Evolutionary conservation across 1,140 invertebrate species (phyloP), one percentile per base, ranked within the genome.

Genomic region (Chrysoperla carnea): DNA sequence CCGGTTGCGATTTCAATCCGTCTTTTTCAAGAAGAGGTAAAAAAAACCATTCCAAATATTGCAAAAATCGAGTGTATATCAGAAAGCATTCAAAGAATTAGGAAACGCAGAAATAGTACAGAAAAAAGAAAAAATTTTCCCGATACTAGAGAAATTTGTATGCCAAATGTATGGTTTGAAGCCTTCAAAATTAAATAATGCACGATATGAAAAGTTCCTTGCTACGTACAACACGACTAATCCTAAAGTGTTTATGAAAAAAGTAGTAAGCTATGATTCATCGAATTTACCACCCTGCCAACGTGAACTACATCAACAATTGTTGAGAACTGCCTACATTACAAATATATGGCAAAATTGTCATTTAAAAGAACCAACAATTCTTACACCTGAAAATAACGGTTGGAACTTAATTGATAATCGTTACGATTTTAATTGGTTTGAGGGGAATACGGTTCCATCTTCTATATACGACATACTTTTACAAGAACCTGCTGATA

Each of bases 111-210:
- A 33, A 35, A 27, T 36, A 44, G 40, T 44, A 44, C 8, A 40
- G 31, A 40, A 29, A 31, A 40, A 40, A 40, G 33, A 40, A 36
- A 23, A 47, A 8, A 40, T 44, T 44, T 42, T 41, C 40, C 37
- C 46, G 31, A 47, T 44, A 47, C 46, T 47, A 12, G 42, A 47
- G 23, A 47, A 47, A 13, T 47, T 47, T 44, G 46, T 47, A 13
- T 47, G 46, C 38, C 59, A 61, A 60, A 60, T 53, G 61, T 63
- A 63, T 59, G 61, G 60, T 59, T 60, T 61, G 59, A 56, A 61
- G 58, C 44, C 37, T 45, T 14, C 23, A 35, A 47, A 45, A 29
- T 40, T 51, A 44, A 51, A 50, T 48, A 37, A 52, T 39, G 48
- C 42, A 40, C 44, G 41, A 38, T 48, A 46, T 44, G 46, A 51